Percentiles rank a stretch among this genome's conserved stretches.
These are phyloP conservation scores for Pharmacophagus antenor DNA, from an alignment of 2,888 invertebrate species.

Conservation along the genomic window DNA sequence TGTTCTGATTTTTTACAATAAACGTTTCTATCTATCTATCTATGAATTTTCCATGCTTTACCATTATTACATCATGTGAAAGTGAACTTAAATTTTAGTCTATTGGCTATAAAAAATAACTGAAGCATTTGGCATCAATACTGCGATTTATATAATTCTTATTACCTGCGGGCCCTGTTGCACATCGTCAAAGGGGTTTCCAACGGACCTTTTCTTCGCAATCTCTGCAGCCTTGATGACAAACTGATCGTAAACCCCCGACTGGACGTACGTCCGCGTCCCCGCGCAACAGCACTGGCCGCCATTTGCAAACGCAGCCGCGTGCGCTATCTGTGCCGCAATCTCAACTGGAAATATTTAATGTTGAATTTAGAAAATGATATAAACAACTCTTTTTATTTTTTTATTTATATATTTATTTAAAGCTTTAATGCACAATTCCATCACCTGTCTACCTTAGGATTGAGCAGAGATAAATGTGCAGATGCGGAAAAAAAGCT, in stretches of 20 bases:
- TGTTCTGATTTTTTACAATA: no score
- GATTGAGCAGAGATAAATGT: no score
- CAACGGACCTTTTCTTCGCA: constrained; percentile 87
- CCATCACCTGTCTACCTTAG: no score
- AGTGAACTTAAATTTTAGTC: no score
- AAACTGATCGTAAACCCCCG: constrained; percentile 92
- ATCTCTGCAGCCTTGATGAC: constrained; percentile 86
- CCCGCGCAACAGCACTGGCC: constrained; percentile 85
- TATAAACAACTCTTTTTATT: neutral
- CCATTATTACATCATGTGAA: no score
- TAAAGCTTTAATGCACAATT: no score
- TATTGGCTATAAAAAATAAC: neutral
- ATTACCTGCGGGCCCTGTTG: constrained; percentile 92
- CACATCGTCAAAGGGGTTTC: constrained; percentile 88
- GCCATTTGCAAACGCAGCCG: constrained; percentile 67
- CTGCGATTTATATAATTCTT: neutral
- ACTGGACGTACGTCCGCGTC: constrained; percentile 94
- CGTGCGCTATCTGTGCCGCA: constrained; percentile 69
- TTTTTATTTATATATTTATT: no score
- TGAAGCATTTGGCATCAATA: neutral
- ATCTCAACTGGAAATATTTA: constrained; percentile 62
- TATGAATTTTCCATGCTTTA: no score
- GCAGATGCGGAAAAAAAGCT: no score
- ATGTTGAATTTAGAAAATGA: neutral
- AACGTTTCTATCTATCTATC: no score